Evolutionary conservation across 1,140 invertebrate genomes (phyloP).

Genomic region (Neodiprion pinetum): DNA sequence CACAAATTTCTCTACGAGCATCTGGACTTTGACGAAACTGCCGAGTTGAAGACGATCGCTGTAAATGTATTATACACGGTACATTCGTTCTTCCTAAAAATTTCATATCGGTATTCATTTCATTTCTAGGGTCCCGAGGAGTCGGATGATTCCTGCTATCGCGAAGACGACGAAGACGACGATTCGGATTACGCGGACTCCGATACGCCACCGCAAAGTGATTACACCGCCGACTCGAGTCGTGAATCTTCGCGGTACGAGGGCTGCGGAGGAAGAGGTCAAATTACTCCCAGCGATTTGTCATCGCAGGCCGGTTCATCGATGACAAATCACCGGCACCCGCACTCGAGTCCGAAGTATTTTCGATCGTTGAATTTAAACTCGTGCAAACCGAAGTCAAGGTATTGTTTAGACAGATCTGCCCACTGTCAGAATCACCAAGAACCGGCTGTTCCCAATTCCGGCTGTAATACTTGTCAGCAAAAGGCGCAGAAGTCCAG

Average conservation of each 20-base stretch:
- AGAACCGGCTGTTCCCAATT: neutral
- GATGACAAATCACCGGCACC: neutral
- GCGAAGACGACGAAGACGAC: neutral
- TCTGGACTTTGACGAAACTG: conserved; percentile 36
- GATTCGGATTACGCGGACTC: neutral
- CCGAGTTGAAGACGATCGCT: conserved; percentile 27
- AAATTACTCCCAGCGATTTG: too few relatives aligned
- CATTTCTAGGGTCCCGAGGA: neutral
- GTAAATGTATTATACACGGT: too few relatives aligned
- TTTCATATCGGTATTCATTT: too few relatives aligned
- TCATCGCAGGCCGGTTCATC: too few relatives aligned
- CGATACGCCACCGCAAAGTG: neutral
- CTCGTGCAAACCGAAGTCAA: neutral
- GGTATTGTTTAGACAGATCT: neutral
- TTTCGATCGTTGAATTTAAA: neutral
- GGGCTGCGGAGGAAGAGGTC: neutral
- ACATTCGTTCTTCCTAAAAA: too few relatives aligned
- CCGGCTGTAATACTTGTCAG: neutral
- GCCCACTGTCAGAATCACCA: neutral
- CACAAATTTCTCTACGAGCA: conserved; percentile 37
- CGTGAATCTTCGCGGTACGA: neutral
- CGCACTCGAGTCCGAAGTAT: neutral
- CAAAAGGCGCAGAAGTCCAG: neutral
- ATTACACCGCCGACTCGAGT: neutral
- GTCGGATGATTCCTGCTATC: neutral